Evolutionary conservation across 2,113 vertebrate species (phyloP).

Genomic region (Bothrops jararaca): DNA sequence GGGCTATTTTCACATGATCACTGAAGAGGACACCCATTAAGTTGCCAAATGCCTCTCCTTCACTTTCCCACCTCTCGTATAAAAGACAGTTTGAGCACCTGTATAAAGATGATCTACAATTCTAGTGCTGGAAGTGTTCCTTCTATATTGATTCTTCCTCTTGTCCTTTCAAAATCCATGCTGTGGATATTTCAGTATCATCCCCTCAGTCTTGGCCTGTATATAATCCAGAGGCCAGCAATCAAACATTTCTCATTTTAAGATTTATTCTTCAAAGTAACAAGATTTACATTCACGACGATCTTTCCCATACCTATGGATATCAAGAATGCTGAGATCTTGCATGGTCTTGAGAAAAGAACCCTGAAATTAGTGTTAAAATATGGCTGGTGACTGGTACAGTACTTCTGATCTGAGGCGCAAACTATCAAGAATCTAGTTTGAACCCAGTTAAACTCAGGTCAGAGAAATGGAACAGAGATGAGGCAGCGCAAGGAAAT

Average conservation of each 20-base stretch:
- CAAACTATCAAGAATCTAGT: not conserved
- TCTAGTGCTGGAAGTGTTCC: not conserved
- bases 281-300: conserved; percentile 11
- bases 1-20: not conserved
- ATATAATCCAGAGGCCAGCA: not conserved
- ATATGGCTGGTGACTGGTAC: not conserved
- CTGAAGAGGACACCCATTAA: not conserved
- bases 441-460: not conserved
- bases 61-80: not conserved
- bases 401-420: not conserved
- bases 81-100: not conserved
- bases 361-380: not conserved
- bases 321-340: conserved; percentile 7
- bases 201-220: not conserved
- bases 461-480: not conserved
- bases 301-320: not conserved
- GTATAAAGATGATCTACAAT: not conserved
- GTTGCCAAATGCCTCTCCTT: not conserved
- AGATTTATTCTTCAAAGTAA: conserved; percentile 10
- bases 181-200: not conserved
- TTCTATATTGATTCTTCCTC: not conserved
- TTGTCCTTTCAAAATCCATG: not conserved
- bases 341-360: not conserved
- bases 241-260: not conserved
- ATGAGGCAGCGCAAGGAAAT: not conserved